Evolutionary conservation across 2,797 vertebrate genomes (phyloP), one percentile per base, ranked within the genome.

Genomic region (Selene dorsalis): DNA sequence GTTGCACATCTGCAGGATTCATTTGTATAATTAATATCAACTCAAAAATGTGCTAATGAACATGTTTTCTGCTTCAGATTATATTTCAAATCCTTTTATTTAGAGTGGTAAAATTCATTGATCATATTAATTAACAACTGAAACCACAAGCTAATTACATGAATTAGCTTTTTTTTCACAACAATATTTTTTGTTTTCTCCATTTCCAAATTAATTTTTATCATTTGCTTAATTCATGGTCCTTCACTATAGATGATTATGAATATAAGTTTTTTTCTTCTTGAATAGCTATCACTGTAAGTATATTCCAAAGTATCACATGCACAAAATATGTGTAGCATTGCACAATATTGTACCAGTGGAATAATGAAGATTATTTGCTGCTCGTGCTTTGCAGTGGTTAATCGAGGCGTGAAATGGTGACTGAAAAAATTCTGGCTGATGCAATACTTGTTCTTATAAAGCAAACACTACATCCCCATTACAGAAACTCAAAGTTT

Each of bases 401-500:
- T 63, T 41, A 67, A 73, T 39, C 41, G 30, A 6, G 45, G 17
- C 41, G 38, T 61, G 4, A 69, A 39, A 77, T 32, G 41, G 20
- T 53, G 26, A 65, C 59, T 45, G 14, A 56, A 43, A 18, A 52
- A 59, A 60, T 22, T 24, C 1, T 60, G 17, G 35, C 6, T 61
- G 4, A 79, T 75, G 32, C 55, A 65, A 38, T 63, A 64, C 38
- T 66, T 57, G 41, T 35, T 56, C 45, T 16, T 38, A 67, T 58
- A 52, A 47, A 45, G 38, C 22, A 75, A 78, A 59, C 11, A 11
- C 0, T 73, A 38, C n/a, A 26, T 62, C 20, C 22, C 41, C 3
- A 45, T 55, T 69, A 30, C 38, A 60, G 32, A 30, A 66, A 53
- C 72, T 72, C 43, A 78, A 39, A 69, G 26, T 55, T 61, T 78